phyloP scores from a whole-genome alignment of 2,797 vertebrate species.

The Bufotes viridis region DNA sequence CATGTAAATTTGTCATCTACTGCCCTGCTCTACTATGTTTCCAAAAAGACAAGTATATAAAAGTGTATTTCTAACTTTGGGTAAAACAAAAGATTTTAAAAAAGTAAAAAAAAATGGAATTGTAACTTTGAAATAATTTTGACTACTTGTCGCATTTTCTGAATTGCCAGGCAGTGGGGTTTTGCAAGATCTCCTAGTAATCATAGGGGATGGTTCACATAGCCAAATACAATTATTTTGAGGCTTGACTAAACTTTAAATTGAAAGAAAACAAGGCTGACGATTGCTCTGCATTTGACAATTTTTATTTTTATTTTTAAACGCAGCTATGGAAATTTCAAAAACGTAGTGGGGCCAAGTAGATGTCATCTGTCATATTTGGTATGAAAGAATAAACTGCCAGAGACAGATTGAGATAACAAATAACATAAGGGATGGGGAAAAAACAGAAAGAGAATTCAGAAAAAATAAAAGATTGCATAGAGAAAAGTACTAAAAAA shows the following conservation, averaged over 20 bases:
- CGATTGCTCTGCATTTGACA: background rate
- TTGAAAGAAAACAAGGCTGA: background rate
- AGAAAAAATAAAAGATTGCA: background rate
- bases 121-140: background rate
- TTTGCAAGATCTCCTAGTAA: background rate
- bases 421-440: slow-evolving; percentile 25
- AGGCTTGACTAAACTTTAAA: background rate
- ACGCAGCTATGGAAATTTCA: slow-evolving; percentile 4
- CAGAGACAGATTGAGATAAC: slow-evolving; percentile 1
- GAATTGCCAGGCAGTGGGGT: background rate
- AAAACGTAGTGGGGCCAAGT: slow-evolving; percentile 12
- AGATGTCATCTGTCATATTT: slow-evolving; percentile 39
- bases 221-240: background rate
- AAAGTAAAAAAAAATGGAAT: background rate
- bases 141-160: background rate
- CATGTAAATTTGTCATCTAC: no score
- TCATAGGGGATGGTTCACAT: background rate
- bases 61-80: no score
- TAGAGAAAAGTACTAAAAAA: background rate
- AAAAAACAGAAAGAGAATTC: background rate
- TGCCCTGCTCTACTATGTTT: no score
- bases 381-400: background rate
- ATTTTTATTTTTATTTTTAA: background rate
- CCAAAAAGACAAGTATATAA: no score
- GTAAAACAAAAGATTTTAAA: no score